Conservation (phyloP, 2,888 invertebrate species). For the Orthonevra nobilis region DNA sequence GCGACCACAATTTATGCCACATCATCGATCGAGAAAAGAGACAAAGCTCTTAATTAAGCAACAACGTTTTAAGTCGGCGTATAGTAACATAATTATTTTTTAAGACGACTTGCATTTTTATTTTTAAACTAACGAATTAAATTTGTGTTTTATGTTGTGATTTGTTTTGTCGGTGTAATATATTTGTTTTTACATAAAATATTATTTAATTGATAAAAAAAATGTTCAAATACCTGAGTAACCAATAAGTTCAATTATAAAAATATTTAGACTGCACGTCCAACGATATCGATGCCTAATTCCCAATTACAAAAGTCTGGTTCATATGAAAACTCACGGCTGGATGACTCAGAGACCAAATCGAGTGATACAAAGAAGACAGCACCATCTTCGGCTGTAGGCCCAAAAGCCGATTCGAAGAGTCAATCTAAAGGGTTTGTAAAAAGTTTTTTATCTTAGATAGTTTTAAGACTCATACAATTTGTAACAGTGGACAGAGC, state of each 20-base stretch:
- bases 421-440: slow-evolving; percentile 65
- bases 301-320: slow-evolving; percentile 78
- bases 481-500: slow-evolving; percentile 71
- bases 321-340: slow-evolving; percentile 65
- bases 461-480: too few relatives aligned
- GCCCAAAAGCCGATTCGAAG: slow-evolving; percentile 49
- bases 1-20: too few relatives aligned
- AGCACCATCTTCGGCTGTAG: slow-evolving; percentile 52
- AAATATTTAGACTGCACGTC: slow-evolving; percentile 74
- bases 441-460: not conserved
- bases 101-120: not conserved
- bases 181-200: slow-evolving; percentile 5
- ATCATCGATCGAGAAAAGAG: too few relatives aligned
- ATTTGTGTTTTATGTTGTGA: not conserved
- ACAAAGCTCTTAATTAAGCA: too few relatives aligned
- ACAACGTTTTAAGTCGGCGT: too few relatives aligned
- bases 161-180: not conserved
- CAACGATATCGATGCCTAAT: slow-evolving; percentile 83
- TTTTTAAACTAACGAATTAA: not conserved
- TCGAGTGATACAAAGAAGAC: slow-evolving; percentile 30
- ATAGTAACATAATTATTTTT: not conserved
- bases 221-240: slow-evolving; percentile 16
- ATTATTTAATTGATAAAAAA: slow-evolving; percentile 20
- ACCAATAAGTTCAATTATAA: slow-evolving; percentile 44
- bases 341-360: slow-evolving; percentile 65